A percentile compares a stretch with the other conserved stretches of the same genome.
These are phyloP conservation scores for Carassius carassius DNA, from an alignment of 2,113 vertebrate species.

Conservation along the genomic window DNA sequence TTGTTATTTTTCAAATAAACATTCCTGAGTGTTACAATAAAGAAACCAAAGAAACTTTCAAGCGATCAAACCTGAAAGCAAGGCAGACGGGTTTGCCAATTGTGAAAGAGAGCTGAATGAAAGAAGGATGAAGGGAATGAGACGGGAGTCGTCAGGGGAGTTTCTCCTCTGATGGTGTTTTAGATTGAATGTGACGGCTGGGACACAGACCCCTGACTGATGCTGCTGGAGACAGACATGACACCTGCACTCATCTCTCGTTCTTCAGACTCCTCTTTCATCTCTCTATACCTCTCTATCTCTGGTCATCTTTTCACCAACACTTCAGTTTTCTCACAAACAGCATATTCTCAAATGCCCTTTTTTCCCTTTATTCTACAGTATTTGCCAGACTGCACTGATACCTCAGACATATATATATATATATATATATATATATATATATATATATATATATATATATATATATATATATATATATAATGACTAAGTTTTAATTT, in stretches of 20 bases:
- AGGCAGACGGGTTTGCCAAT: slow-evolving; percentile 22
- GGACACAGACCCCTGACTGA: background rate
- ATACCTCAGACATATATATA: too few relatives aligned
- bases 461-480: too few relatives aligned
- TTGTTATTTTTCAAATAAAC: background rate
- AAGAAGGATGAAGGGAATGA: background rate
- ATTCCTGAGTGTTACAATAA: background rate
- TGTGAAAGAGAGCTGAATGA: background rate
- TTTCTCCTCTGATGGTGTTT: slow-evolving; percentile 47
- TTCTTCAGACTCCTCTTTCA: background rate
- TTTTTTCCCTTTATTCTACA: slow-evolving; percentile 2
- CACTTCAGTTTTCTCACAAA: too few relatives aligned
- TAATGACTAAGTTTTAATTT: too few relatives aligned
- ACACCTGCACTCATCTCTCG: slow-evolving; percentile 36
- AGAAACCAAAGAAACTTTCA: background rate
- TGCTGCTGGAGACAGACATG: slow-evolving; percentile 37
- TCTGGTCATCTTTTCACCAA: background rate
- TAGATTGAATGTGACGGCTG: slow-evolving; percentile 56
- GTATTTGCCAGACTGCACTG: too few relatives aligned
- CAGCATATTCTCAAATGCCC: background rate
- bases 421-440: too few relatives aligned
- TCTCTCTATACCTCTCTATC: slow-evolving; percentile 12
- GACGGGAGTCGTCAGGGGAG: slow-evolving; percentile 26
- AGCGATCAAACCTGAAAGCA: background rate
- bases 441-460: too few relatives aligned